Conservation (phyloP, 2,888 invertebrate genomes). For the Parascotia fuliginaria region DNA sequence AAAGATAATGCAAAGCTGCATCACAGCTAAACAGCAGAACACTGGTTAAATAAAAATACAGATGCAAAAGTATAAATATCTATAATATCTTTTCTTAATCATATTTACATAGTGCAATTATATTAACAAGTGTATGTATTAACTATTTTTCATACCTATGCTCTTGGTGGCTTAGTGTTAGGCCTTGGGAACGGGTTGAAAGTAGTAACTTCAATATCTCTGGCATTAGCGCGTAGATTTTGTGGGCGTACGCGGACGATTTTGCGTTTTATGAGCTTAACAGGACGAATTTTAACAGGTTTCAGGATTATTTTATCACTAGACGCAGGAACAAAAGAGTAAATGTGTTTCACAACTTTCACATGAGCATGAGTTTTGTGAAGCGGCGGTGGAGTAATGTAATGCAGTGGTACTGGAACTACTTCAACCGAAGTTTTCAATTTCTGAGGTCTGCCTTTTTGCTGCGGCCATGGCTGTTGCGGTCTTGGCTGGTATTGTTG, state of each 20-base stretch:
- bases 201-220: conserved; percentile 70
- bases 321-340: conserved; percentile 64
- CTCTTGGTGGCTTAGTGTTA: conserved; percentile 64
- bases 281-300: conserved; percentile 58
- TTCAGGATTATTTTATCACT: conserved; percentile 68
- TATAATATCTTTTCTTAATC: conserved; percentile 41
- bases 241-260: conserved; percentile 37
- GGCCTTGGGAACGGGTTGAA: conserved; percentile 62
- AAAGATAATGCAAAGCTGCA: too few relatives aligned
- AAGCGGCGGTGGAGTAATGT: conserved; percentile 74
- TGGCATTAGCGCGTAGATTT: conserved; percentile 50
- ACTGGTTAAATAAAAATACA: conserved; percentile 22
- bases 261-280: conserved; percentile 55
- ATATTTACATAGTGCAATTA: conserved; percentile 59
- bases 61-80: conserved; percentile 46
- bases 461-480: conserved; percentile 28
- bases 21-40: too few relatives aligned
- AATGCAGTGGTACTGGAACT: conserved; percentile 73
- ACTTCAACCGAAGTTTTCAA: conserved; percentile 74
- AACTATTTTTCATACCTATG: conserved; percentile 44
- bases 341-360: conserved; percentile 64
- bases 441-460: conserved; percentile 58
- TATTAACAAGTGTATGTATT: conserved; percentile 62
- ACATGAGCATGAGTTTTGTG: conserved; percentile 52
- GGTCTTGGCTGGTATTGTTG: conserved; percentile 11